Percentiles rank a stretch among this genome's conserved stretches.
These are phyloP conservation scores for Cricetomys ansorgei DNA, from an alignment of 2,113 vertebrate species.

Conservation along the genomic window DNA sequence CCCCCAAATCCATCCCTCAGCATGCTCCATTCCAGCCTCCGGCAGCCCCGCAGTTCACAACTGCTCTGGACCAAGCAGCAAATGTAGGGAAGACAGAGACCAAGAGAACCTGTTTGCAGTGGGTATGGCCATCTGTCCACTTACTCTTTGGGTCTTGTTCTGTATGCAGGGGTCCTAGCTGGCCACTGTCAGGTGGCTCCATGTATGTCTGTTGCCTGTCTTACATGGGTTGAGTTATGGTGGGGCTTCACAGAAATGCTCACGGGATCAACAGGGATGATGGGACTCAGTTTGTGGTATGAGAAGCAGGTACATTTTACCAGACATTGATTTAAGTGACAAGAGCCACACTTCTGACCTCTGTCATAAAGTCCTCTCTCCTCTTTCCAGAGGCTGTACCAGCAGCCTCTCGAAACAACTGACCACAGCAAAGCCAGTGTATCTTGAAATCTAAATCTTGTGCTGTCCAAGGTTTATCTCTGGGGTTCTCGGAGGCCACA, in stretches of 20 bases:
- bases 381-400: not conserved
- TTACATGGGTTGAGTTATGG: rapidly evolving
- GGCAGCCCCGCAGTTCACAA: no score
- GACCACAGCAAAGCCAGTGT: not conserved
- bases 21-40: no score
- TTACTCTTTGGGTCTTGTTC: not conserved
- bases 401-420: rapidly evolving
- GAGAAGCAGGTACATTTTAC: rapidly evolving
- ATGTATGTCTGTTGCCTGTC: rapidly evolving
- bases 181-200: rapidly evolving
- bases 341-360: rapidly evolving
- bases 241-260: not conserved
- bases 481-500: rapidly evolving
- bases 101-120: not conserved
- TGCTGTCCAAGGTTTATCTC: not conserved
- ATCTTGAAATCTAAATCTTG: not conserved
- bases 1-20: not conserved
- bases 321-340: rapidly evolving
- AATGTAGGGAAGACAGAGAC: not conserved
- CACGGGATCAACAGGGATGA: rapidly evolving
- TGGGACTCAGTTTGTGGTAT: rapidly evolving
- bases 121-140: not conserved
- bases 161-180: not conserved
- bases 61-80: not conserved
- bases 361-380: not conserved